Evolutionary conservation across 1,140 invertebrate species (phyloP).

Genomic region (Diabrotica virgifera): DNA sequence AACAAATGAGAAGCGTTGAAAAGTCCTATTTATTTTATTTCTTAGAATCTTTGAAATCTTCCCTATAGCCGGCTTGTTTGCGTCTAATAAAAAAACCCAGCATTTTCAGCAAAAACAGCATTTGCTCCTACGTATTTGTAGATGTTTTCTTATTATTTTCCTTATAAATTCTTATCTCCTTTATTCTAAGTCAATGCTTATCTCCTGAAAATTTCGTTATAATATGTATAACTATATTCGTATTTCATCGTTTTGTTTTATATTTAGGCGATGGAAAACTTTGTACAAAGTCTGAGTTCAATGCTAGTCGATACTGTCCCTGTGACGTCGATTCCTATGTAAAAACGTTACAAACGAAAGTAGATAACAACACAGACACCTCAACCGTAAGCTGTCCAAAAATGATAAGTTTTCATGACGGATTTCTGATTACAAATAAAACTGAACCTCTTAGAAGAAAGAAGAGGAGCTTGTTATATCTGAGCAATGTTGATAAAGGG

Average conservation of each 20-base stretch:
- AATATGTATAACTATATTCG: no score
- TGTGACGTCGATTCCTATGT: constrained; percentile 20
- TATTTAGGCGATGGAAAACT: constrained; percentile 10
- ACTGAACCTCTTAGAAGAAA: constrained; percentile 7
- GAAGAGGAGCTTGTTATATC: constrained; percentile 17
- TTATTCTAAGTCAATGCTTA: no score
- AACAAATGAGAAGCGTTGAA: no score
- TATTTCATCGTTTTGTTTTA: background rate
- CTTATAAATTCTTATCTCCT: no score
- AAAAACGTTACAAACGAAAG: background rate
- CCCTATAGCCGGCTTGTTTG: no score
- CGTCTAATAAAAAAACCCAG: no score
- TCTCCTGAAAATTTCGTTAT: no score
- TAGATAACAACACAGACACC: constrained; percentile 6
- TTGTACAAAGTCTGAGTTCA: constrained; percentile 14
- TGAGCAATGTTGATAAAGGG: constrained; percentile 13
- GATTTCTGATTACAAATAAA: constrained; percentile 14
- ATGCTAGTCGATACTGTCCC: constrained; percentile 17
- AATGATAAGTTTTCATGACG: constrained; percentile 17
- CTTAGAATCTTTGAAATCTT: no score
- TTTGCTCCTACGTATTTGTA: no score
- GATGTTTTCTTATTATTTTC: no score
- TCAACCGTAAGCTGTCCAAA: constrained; percentile 12
- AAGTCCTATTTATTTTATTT: no score
- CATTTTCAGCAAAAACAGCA: no score